Percentiles rank a stretch among this genome's conserved stretches.
Conservation (phyloP, 2,797 vertebrate species). For the Neoniphon sammara region DNA sequence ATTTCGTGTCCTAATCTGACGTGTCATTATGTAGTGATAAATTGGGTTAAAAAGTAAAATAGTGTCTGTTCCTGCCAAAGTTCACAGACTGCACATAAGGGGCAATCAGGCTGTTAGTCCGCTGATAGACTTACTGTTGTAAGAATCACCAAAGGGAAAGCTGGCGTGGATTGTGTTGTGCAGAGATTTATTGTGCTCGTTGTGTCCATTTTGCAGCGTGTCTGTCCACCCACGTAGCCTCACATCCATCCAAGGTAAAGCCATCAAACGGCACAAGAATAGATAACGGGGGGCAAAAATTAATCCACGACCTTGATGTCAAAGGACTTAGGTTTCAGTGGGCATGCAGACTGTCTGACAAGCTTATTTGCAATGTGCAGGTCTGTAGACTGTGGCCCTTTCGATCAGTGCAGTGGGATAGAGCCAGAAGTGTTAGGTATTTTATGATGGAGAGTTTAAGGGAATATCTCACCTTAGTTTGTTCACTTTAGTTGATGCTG, state of each 20-base stretch:
- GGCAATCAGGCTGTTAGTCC: background rate
- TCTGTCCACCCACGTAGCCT: background rate
- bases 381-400: background rate
- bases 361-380: background rate
- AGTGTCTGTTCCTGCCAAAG: background rate
- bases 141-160: background rate
- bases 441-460: background rate
- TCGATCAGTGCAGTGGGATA: background rate
- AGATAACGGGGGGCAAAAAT: background rate
- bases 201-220: background rate
- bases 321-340: background rate
- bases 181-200: background rate
- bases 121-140: background rate
- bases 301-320: no score
- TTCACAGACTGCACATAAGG: conserved; percentile 15
- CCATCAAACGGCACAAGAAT: background rate
- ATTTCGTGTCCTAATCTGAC: background rate
- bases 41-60: conserved; percentile 1
- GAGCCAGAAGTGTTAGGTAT: background rate
- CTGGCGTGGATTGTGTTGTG: background rate
- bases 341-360: background rate
- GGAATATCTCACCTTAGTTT: background rate
- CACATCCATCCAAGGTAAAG: background rate
- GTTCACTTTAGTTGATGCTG: background rate
- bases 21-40: conserved; percentile 11